Percentiles rank a stretch among this genome's conserved stretches.
These are phyloP conservation scores for Drosophila azteca DNA, from an alignment of 1,140 invertebrate genomes.

Conservation along the genomic window DNA sequence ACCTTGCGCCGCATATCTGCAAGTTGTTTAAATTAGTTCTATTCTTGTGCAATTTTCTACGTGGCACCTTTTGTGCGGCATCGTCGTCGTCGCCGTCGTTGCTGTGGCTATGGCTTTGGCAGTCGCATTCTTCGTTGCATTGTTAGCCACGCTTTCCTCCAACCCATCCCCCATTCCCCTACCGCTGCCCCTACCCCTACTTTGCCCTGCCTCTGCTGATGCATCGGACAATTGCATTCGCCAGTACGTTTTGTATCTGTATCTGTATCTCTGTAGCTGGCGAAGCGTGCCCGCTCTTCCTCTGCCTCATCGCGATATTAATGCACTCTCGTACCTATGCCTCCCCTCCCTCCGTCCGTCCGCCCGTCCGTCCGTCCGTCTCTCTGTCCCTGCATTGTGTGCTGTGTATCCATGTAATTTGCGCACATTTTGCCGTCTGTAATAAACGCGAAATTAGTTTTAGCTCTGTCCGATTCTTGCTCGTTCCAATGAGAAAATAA, in stretches of 20 bases:
- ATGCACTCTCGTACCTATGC: slow-evolving; percentile 19
- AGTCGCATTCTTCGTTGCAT: slow-evolving; percentile 49
- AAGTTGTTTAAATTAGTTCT: slow-evolving; percentile 79
- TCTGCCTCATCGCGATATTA: slow-evolving; percentile 24
- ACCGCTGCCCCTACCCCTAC: not conserved
- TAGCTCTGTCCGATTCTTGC: slow-evolving; percentile 57
- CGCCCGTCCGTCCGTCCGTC: not conserved
- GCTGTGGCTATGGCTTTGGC: slow-evolving; percentile 25
- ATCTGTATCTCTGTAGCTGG: slow-evolving; percentile 12
- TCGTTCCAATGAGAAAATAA: slow-evolving; percentile 25
- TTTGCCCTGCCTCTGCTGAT: not conserved
- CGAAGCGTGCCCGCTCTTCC: slow-evolving; percentile 10
- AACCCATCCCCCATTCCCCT: slow-evolving; percentile 4
- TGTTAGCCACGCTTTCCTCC: slow-evolving; percentile 45
- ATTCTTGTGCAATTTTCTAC: slow-evolving; percentile 79
- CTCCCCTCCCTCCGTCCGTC: too few relatives aligned
- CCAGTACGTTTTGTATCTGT: slow-evolving; percentile 42
- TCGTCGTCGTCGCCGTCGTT: slow-evolving; percentile 30
- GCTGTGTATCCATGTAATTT: slow-evolving; percentile 57
- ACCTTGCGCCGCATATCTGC: slow-evolving; percentile 58
- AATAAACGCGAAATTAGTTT: slow-evolving; percentile 68
- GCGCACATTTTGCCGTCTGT: slow-evolving; percentile 53
- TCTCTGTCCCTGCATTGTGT: slow-evolving; percentile 1
- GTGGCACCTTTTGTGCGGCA: slow-evolving; percentile 71
- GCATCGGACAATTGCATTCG: slow-evolving; percentile 64